A percentile compares a stretch with the other conserved stretches of the same genome.
Evolutionary conservation across 1,140 invertebrate genomes (phyloP).

Genomic region (Neodiprion fabricii): DNA sequence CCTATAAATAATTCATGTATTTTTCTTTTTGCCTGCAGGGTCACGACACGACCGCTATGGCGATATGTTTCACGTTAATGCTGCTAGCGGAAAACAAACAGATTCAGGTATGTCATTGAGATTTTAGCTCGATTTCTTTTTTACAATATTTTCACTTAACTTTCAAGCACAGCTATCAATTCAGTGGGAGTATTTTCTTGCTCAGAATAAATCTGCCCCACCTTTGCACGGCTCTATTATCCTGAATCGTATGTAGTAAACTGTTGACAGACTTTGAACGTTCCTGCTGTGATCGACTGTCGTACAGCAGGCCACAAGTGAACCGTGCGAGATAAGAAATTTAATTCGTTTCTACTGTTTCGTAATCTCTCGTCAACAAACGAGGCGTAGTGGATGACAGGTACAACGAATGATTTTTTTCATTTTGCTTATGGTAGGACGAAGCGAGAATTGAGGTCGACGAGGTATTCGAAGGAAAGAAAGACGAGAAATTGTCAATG

Average conservation of each 20-base stretch:
- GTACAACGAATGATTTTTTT: neutral
- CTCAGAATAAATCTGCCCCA: no score
- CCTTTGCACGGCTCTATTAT: no score
- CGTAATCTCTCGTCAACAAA: no score
- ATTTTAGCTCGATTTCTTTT: neutral
- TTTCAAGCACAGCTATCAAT: neutral
- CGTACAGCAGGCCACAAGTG: no score
- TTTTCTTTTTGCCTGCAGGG: constrained; percentile 27
- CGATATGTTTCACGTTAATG: constrained; percentile 29
- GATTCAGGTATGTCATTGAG: constrained; percentile 32
- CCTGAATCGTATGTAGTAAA: no score
- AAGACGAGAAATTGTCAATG: constrained; percentile 29
- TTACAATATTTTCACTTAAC: neutral
- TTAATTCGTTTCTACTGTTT: no score
- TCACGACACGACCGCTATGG: constrained; percentile 38
- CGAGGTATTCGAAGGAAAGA: constrained; percentile 25
- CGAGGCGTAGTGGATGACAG: no score
- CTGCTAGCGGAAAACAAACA: constrained; percentile 35
- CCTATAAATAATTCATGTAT: neutral
- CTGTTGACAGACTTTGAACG: no score
- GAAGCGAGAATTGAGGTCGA: constrained; percentile 37
- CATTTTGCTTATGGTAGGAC: constrained; percentile 24
- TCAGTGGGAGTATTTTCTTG: neutral
- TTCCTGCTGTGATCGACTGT: no score
- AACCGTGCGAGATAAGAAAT: no score